Conservation (phyloP, 2,113 vertebrate species). For the Chiloscyllium plagiosum region DNA sequence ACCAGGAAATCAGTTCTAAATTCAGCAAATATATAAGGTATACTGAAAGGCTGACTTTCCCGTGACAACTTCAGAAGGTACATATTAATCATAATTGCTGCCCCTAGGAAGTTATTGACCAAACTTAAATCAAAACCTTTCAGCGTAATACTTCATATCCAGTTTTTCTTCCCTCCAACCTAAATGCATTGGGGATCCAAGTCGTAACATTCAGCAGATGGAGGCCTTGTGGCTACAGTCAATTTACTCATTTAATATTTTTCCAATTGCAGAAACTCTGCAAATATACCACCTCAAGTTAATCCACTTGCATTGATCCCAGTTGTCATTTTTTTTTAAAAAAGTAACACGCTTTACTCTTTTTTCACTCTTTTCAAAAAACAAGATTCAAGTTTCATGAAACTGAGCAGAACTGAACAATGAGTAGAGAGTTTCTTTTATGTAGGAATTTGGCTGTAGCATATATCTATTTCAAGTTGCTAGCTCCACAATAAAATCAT, state of each 20-base stretch:
- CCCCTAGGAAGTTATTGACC: constrained; percentile 2
- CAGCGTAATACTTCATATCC: not conserved
- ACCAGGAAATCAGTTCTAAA: not conserved
- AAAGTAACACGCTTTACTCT: too few relatives aligned
- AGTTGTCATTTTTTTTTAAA: not conserved
- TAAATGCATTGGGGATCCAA: not conserved
- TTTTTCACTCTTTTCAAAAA: too few relatives aligned
- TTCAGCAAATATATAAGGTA: not conserved
- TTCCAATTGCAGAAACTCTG: not conserved
- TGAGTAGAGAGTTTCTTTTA: not conserved
- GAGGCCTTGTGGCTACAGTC: not conserved
- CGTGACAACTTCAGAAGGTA: not conserved
- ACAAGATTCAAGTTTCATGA: not conserved
- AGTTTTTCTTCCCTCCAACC: not conserved
- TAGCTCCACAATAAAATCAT: not conserved
- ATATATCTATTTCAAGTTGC: not conserved
- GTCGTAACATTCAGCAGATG: not conserved
- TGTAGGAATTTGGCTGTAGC: not conserved
- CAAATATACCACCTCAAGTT: not conserved
- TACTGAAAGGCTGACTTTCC: not conserved
- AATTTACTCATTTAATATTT: not conserved
- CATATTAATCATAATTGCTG: not conserved
- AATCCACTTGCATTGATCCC: not conserved
- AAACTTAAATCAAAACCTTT: constrained; percentile 3
- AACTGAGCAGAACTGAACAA: not conserved